Percentiles rank a stretch among this genome's conserved stretches.
phyloP scores from a whole-genome alignment of 2,113 vertebrate genomes.

The Cyprinodon brontotheroides region DNA sequence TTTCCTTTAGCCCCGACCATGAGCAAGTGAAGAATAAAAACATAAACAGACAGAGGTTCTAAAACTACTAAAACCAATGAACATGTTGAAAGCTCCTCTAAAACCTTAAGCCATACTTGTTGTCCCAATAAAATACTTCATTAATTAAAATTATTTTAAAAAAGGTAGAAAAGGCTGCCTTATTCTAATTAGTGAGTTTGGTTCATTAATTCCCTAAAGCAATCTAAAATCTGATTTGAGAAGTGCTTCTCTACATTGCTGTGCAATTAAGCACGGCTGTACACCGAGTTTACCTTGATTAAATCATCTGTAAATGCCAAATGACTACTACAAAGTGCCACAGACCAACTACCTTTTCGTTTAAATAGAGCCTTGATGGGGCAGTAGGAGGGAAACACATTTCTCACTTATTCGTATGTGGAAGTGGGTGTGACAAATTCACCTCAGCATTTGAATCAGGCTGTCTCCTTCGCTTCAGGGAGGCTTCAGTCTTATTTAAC shows the following conservation, averaged over 20 bases:
- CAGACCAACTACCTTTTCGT: background rate
- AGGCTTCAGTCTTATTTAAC: background rate
- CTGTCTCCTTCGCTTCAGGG: constrained; percentile 5
- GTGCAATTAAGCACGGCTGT: constrained; percentile 25
- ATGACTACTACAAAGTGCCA: background rate
- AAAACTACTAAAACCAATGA: background rate
- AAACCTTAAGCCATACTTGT: background rate
- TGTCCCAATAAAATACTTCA: background rate
- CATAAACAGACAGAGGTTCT: no score
- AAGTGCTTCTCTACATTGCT: constrained; percentile 2
- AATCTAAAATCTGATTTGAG: constrained; percentile 19
- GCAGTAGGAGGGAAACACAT: background rate
- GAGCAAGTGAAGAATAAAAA: no score
- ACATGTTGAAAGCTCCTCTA: background rate
- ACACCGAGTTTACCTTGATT: constrained; percentile 23
- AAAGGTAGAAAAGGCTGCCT: background rate
- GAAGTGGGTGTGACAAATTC: background rate
- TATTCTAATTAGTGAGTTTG: background rate
- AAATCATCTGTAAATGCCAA: constrained; percentile 20
- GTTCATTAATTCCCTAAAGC: constrained; percentile 21
- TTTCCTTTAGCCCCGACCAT: no score
- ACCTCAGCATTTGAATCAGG: background rate
- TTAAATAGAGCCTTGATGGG: constrained; percentile 8
- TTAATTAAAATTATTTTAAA: background rate
- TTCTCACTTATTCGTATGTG: background rate